Evolutionary conservation across 2,113 vertebrate genomes (phyloP).

Genomic region (Blennius ocellaris): DNA sequence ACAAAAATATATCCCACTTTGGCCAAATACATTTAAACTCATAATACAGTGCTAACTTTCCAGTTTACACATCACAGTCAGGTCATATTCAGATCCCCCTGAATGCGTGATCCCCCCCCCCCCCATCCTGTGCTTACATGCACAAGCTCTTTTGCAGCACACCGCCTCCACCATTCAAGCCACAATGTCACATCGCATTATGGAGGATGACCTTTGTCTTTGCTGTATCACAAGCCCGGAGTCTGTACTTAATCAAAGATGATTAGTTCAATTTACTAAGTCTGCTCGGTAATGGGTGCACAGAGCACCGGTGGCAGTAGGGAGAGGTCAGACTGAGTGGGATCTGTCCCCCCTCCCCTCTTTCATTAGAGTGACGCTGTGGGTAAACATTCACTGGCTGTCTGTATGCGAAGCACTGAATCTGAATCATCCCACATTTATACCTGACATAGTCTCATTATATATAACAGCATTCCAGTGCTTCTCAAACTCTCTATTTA

Average conservation of each 20-base stretch:
- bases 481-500: too few relatives aligned
- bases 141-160: conserved; percentile 10
- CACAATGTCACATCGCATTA: conserved; percentile 73
- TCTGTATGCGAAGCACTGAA: conserved; percentile 12
- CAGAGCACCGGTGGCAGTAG: conserved; percentile 47
- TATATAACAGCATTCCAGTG: too few relatives aligned
- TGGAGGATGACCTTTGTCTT: conserved; percentile 79
- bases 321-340: conserved; percentile 60
- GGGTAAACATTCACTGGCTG: conserved; percentile 54
- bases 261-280: conserved; percentile 79
- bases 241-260: conserved; percentile 81
- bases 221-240: conserved; percentile 65
- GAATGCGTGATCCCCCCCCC: conserved; percentile 60
- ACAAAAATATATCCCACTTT: neutral
- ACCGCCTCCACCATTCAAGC: conserved; percentile 28
- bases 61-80: conserved; percentile 45
- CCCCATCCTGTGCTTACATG: neutral
- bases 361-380: conserved; percentile 38
- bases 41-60: conserved; percentile 27
- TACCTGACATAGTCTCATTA: neutral
- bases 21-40: conserved; percentile 14
- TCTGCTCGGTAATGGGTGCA: conserved; percentile 67
- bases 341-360: conserved; percentile 11
- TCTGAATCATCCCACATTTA: conserved; percentile 5
- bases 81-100: conserved; percentile 44